A percentile compares a stretch with the other conserved stretches of the same genome.
phyloP scores from a whole-genome alignment of 2,113 vertebrate genomes.

The Paraplagusia blochii region DNA sequence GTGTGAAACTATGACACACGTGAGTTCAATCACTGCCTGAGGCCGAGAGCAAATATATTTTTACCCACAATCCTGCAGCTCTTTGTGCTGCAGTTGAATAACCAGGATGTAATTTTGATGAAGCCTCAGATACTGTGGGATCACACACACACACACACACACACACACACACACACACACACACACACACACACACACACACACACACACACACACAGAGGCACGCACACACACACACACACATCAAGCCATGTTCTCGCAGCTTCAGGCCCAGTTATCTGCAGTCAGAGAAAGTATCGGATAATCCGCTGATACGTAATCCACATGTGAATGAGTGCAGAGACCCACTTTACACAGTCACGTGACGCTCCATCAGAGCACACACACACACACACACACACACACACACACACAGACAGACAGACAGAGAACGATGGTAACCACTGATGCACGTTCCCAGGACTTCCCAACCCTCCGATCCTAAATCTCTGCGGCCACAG shows the following conservation, averaged over 20 bases:
- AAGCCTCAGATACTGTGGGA: constrained; percentile 30
- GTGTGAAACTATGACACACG: no score
- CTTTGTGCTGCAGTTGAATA: constrained; percentile 54
- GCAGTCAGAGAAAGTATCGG: constrained; percentile 9
- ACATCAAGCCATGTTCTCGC: background rate
- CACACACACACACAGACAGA: background rate
- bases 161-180: constrained; percentile 16
- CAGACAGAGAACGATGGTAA: background rate
- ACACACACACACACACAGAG: background rate
- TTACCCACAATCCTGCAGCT: constrained; percentile 45
- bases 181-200: constrained; percentile 24
- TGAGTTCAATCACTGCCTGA: constrained; percentile 11
- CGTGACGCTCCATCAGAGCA: constrained; percentile 24
- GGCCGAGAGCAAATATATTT: constrained; percentile 14
- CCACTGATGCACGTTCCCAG: constrained; percentile 12
- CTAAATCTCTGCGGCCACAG: constrained; percentile 10
- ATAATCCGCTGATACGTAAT: constrained; percentile 31
- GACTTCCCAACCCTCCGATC: constrained; percentile 15
- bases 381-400: background rate
- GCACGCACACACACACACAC: constrained; percentile 14
- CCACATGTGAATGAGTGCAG: constrained; percentile 37
- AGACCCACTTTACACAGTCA: constrained; percentile 24
- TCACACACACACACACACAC: constrained; percentile 9
- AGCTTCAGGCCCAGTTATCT: constrained; percentile 21
- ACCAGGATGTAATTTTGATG: constrained; percentile 62